Base-by-base conservation (phyloP, 1,140 invertebrate species). In the Ostrea edulis region DNA sequence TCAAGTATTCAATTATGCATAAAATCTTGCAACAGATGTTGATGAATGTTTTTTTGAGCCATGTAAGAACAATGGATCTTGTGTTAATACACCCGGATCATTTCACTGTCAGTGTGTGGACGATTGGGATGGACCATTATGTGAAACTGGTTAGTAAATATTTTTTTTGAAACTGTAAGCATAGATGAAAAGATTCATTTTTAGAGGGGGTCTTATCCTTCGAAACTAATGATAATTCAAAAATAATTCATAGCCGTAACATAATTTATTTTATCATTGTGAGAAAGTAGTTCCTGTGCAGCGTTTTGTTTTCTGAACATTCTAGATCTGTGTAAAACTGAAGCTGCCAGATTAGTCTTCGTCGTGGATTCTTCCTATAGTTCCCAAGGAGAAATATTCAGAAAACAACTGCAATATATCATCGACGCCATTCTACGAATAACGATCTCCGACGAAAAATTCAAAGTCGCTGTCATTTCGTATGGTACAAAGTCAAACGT, bases 321-420 rank as follows among this genome's bases (percentile, higher is more conserved):
- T 83, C 14, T 29, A 85, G 83, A 85, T 62, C 29, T 85, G 4
- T 85, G 83, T 58, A 62, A 55, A 25, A 85, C 83, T 11, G 20
- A 55, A 11, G 20, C 83, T 11, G 29, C 54, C 22, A 35, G 58
- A 22, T 14, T 85, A 44, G 17, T 62, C 29, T 85, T 85, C 54
- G 20, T 58, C 2, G 54, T 85, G 9, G 83, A 85, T 17, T 35
- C 55, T 58, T 85, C 83, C 29, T 58, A 25, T 51, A 85, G 83
- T 58, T 35, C 55, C 11, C 4, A 17, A 8, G 29, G 29, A 11
- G 53, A 55, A 25, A 35, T 11, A 25, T 85, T 85, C 53, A 22
- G 51, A 17, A 58, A 85, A 62, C 83, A 85, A 17, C 29, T 85
- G 29, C 51, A 85, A 14, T 85, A 58, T 25, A 62, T 85, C 22